These are phyloP conservation scores for Oreonectes daqikongensis DNA, from an alignment of 2,797 vertebrate genomes.

Conservation along the genomic window DNA sequence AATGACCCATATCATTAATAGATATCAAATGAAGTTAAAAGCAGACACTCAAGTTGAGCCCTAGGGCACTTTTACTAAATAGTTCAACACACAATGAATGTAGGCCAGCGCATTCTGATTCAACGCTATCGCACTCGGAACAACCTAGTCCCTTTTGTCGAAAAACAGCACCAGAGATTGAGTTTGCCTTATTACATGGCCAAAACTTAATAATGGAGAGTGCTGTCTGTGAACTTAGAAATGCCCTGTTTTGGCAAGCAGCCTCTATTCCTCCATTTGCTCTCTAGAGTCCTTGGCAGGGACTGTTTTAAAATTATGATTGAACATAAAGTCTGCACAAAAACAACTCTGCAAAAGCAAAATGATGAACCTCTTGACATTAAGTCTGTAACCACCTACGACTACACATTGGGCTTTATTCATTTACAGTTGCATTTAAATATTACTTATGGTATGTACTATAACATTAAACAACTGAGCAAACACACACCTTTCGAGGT, in stretches of 20 bases:
- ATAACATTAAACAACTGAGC: too few species aligned
- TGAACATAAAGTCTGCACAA: conserved; percentile 39
- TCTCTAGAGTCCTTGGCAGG: conserved; percentile 43
- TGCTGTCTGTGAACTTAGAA: conserved; percentile 52
- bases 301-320: conserved; percentile 37
- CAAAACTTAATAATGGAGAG: conserved; percentile 34
- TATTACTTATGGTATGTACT: too few species aligned
- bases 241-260: conserved; percentile 28
- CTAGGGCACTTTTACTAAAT: conserved; percentile 83
- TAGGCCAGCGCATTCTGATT: conserved; percentile 73
- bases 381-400: background rate
- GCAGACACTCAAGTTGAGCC: conserved; percentile 77
- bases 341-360: conserved; percentile 16
- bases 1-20: conserved; percentile 80
- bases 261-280: conserved; percentile 47
- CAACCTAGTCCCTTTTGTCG: conserved; percentile 52
- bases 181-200: conserved; percentile 33
- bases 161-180: conserved; percentile 35
- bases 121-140: conserved; percentile 47
- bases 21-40: conserved; percentile 78
- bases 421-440: background rate
- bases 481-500: too few species aligned
- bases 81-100: conserved; percentile 82
- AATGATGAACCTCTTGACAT: background rate
- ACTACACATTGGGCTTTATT: background rate